phyloP scores from a whole-genome alignment of 2,113 vertebrate species.

The Mobula birostris region DNA sequence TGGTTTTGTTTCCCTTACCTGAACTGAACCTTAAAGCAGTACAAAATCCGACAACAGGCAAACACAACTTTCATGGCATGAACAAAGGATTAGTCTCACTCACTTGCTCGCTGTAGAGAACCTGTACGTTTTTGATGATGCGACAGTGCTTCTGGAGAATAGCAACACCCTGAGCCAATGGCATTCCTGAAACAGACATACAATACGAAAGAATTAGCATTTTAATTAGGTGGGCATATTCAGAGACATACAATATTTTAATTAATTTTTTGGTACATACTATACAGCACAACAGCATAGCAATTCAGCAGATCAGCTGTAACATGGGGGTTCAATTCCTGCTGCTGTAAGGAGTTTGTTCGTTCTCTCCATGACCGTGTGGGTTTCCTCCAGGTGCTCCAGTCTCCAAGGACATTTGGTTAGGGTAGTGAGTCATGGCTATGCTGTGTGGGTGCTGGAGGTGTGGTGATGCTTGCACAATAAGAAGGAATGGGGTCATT shows the following conservation, averaged over 20 bases:
- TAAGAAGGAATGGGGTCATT: too few relatives aligned
- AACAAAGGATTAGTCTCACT: conserved; percentile 40
- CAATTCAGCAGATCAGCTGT: too few relatives aligned
- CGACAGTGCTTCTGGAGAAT: conserved; percentile 98
- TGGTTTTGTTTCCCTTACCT: not conserved
- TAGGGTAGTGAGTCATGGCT: too few relatives aligned
- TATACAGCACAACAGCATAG: too few relatives aligned
- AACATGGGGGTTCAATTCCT: too few relatives aligned
- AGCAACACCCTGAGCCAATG: conserved; percentile 92
- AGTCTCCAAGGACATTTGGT: too few relatives aligned
- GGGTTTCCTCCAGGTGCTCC: too few relatives aligned
- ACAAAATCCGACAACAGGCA: not conserved
- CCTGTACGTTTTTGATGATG: conserved; percentile 95
- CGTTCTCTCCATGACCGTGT: too few relatives aligned
- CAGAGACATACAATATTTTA: not conserved
- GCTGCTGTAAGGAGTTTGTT: too few relatives aligned
- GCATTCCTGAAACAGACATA: conserved; percentile 73
- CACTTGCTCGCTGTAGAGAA: conserved; percentile 98
- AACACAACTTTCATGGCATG: not conserved
- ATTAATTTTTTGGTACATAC: too few relatives aligned
- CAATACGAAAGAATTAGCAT: not conserved
- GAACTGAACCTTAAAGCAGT: not conserved
- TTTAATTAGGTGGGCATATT: not conserved
- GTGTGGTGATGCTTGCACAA: too few relatives aligned
- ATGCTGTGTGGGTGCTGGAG: too few relatives aligned